Conservation (phyloP, 2,888 invertebrate species). For the Drosophila lutescens region DNA sequence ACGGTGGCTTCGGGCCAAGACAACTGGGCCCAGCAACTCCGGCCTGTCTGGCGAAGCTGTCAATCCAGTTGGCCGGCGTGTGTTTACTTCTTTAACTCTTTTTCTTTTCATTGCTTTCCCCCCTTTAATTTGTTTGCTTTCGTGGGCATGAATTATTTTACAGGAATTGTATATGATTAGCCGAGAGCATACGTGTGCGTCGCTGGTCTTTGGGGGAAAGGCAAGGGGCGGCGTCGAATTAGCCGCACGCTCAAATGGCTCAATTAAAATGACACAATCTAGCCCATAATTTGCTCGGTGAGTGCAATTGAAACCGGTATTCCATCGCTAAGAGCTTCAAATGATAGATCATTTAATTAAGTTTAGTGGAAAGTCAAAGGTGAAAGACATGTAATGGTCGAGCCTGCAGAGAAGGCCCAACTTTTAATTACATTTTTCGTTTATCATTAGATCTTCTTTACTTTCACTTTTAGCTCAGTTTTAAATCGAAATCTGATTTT, state of each 20-base stretch:
- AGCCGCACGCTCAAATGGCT: constrained; percentile 40
- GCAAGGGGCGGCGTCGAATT: constrained; percentile 15
- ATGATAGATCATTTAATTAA: constrained; percentile 36
- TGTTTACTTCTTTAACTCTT: constrained; percentile 42
- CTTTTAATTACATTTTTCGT: constrained; percentile 18
- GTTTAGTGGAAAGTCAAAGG: constrained; percentile 31
- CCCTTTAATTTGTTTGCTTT: constrained; percentile 59
- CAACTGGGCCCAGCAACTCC: constrained; percentile 36
- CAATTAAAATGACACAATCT: constrained; percentile 51
- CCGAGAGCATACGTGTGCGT: constrained; percentile 29
- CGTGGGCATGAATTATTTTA: constrained; percentile 56
- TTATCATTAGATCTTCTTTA: constrained; percentile 15
- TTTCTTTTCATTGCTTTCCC: neutral
- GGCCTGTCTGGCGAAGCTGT: constrained; percentile 69
- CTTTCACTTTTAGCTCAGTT: constrained; percentile 6
- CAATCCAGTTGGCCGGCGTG: constrained; percentile 65
- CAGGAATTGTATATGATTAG: constrained; percentile 70
- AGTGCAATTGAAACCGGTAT: constrained; percentile 29
- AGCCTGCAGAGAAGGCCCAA: neutral
- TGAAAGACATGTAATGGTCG: constrained; percentile 20
- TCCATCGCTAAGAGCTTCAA: constrained; percentile 4
- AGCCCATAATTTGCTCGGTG: constrained; percentile 15
- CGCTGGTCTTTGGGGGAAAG: constrained; percentile 5
- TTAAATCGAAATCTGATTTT: neutral
- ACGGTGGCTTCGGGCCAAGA: constrained; percentile 20